Percentiles rank a stretch among this genome's conserved stretches.
These are phyloP conservation scores for Euborellia annulipes DNA, from an alignment of 1,140 invertebrate species.

Conservation along the genomic window DNA sequence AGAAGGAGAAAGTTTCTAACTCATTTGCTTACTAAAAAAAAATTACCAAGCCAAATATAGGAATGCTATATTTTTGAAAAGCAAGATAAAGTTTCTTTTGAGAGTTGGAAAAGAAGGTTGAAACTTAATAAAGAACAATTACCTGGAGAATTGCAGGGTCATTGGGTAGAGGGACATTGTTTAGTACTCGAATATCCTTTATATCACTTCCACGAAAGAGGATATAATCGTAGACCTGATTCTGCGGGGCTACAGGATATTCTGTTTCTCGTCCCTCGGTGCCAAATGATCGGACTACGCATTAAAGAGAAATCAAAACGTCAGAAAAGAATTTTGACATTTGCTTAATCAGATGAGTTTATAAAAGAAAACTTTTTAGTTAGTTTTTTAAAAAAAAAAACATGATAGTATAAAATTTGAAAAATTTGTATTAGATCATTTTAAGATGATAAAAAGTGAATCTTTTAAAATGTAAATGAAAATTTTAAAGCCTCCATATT, in stretches of 20 bases:
- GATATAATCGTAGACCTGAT: slow-evolving; percentile 97
- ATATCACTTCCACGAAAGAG: slow-evolving; percentile 96
- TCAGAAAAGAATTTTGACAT: slow-evolving; percentile 4
- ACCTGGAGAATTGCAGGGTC: slow-evolving; percentile 91
- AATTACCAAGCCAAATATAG: too few species aligned
- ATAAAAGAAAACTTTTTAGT: slow-evolving; percentile 5
- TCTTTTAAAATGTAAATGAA: background rate
- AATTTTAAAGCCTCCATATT: slow-evolving; percentile 13
- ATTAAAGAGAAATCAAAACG: slow-evolving; percentile 23
- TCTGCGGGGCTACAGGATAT: slow-evolving; percentile 83
- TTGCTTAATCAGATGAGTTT: slow-evolving; percentile 5
- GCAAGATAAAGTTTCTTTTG: background rate
- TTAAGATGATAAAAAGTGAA: too few species aligned
- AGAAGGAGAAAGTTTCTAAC: too few species aligned
- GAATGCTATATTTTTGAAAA: too few species aligned
- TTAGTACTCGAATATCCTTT: slow-evolving; percentile 93
- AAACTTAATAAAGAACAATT: slow-evolving; percentile 9
- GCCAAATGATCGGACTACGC: slow-evolving; percentile 92
- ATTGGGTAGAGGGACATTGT: slow-evolving; percentile 62
- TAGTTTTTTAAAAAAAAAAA: too few species aligned
- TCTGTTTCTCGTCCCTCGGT: slow-evolving; percentile 93
- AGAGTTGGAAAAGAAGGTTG: background rate
- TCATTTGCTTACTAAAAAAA: too few species aligned
- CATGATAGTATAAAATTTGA: too few species aligned
- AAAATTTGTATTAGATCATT: too few species aligned